Conservation (phyloP, 2,888 invertebrate genomes). For the Pterostichus niger region DNA sequence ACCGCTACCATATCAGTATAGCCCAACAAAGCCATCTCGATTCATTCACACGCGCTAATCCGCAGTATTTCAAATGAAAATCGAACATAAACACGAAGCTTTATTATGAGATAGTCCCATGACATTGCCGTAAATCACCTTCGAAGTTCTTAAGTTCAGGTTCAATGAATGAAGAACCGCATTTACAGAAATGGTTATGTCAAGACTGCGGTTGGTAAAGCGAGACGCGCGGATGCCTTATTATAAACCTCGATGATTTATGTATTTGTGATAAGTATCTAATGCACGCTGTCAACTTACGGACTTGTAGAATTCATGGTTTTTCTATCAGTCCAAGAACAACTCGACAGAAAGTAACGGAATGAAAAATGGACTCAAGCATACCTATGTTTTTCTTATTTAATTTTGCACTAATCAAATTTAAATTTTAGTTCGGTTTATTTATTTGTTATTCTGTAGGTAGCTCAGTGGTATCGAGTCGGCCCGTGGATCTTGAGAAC, state of each 20-base stretch:
- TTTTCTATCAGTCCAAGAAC: background rate
- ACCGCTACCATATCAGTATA: slow-evolving; percentile 4
- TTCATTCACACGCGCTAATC: slow-evolving; percentile 2
- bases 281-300: background rate
- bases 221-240: slow-evolving; percentile 23
- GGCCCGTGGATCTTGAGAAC: no score
- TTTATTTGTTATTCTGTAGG: no score
- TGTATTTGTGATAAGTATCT: slow-evolving; percentile 28
- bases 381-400: no score
- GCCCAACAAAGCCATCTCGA: background rate
- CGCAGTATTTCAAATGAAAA: slow-evolving; percentile 7
- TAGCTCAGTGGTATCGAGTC: no score
- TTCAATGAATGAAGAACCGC: slow-evolving; percentile 19
- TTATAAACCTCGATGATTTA: slow-evolving; percentile 35
- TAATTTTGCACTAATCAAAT: no score
- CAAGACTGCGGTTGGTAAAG: slow-evolving; percentile 36
- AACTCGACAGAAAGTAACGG: background rate
- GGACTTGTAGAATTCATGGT: slow-evolving; percentile 3
- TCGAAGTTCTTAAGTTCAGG: slow-evolving; percentile 34
- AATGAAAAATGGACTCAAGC: no score
- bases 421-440: no score
- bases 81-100: background rate
- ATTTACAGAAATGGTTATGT: slow-evolving; percentile 44
- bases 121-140: slow-evolving; percentile 22
- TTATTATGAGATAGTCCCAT: background rate